Percentiles rank a stretch among this genome's conserved stretches.
Evolutionary conservation across 2,797 vertebrate genomes (phyloP).

Genomic region (Urocyon cinereoargenteus): DNA sequence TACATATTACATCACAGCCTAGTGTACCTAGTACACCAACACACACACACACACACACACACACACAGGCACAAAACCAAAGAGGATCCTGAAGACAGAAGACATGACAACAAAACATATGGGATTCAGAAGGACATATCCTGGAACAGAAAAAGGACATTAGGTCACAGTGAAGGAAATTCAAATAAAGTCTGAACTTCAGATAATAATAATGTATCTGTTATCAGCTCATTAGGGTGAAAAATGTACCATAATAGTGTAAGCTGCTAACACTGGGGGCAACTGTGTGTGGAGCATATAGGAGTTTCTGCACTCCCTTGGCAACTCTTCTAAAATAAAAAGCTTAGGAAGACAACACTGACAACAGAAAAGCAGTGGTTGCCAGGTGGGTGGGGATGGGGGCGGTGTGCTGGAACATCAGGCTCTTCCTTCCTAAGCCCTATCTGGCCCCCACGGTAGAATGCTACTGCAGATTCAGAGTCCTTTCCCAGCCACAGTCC

Average conservation of each 20-base stretch:
- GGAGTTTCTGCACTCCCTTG: not conserved
- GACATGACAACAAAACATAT: not conserved
- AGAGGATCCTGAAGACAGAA: not conserved
- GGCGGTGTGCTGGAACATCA: not conserved
- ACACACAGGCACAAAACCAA: not conserved
- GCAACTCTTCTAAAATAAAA: not conserved
- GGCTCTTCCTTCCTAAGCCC: not conserved
- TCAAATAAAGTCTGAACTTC: not conserved
- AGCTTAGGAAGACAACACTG: not conserved
- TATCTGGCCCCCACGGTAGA: not conserved
- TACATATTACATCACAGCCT: not conserved
- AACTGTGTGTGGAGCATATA: fast-evolving
- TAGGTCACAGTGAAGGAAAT: not conserved
- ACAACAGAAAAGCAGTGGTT: not conserved
- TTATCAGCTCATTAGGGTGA: not conserved
- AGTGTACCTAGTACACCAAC: not conserved
- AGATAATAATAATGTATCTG: not conserved
- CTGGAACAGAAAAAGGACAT: not conserved
- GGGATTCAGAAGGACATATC: not conserved
- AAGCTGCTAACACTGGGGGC: not conserved
- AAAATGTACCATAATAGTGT: not conserved
- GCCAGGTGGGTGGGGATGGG: fast-evolving
- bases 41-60: not conserved
- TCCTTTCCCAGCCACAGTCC: not conserved
- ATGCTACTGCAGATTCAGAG: not conserved